Evolutionary conservation across 2,113 vertebrate species (phyloP).

Genomic region (Dolichallabes microphthalmus): DNA sequence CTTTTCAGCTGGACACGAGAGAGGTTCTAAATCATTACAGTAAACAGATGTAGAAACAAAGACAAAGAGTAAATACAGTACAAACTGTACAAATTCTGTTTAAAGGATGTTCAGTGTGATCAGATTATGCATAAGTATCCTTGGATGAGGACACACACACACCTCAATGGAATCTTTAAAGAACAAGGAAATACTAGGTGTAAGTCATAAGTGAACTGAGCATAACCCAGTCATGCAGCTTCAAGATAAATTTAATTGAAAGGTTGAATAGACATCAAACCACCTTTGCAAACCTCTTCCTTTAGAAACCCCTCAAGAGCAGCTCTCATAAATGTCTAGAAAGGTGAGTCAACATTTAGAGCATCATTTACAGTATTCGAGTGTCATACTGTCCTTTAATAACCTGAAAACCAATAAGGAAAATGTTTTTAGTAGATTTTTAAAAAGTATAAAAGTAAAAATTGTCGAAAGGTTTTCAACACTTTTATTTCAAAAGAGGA

Average conservation of each 20-base stretch:
- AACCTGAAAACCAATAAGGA: not conserved
- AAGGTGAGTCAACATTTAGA: not conserved
- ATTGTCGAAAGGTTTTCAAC: not conserved
- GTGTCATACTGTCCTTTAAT: not conserved
- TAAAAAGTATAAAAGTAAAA: not conserved
- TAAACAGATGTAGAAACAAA: not conserved
- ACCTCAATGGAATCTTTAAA: not conserved
- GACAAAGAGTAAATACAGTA: not conserved
- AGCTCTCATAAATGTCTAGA: not conserved
- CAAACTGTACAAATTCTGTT: not conserved
- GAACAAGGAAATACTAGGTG: not conserved
- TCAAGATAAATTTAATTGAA: not conserved
- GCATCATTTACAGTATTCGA: not conserved
- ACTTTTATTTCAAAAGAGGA: not conserved
- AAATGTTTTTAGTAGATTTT: not conserved
- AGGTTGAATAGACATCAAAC: not conserved
- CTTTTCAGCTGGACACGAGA: not conserved
- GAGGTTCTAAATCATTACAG: not conserved
- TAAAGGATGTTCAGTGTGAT: not conserved
- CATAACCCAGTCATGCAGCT: not conserved
- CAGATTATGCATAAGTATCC: not conserved
- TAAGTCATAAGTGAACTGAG: not conserved
- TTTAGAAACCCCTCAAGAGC: not conserved
- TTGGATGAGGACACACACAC: not conserved
- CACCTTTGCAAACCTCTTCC: not conserved